A percentile compares a stretch with the other conserved stretches of the same genome.
Conservation (phyloP, 2,888 invertebrate species). For the Eupithecia tripunctaria region DNA sequence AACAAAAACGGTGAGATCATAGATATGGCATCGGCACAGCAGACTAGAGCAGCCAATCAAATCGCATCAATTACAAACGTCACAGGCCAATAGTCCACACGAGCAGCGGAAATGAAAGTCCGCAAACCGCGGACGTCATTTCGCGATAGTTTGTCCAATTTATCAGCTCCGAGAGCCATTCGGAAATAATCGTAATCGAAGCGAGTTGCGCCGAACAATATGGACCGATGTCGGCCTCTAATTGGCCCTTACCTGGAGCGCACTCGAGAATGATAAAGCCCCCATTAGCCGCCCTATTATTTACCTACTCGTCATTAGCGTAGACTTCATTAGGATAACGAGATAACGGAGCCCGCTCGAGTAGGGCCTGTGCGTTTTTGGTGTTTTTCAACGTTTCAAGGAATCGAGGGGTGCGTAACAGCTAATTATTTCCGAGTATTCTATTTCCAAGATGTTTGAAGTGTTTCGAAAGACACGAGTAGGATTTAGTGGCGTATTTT, state of each 20-base stretch:
- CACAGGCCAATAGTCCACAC: slow-evolving; percentile 50
- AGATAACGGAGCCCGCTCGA: slow-evolving; percentile 81
- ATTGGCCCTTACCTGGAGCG: slow-evolving; percentile 85
- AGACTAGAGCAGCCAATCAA: slow-evolving; percentile 10
- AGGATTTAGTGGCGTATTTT: slow-evolving; percentile 5
- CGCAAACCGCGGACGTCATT: slow-evolving; percentile 78
- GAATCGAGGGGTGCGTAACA: slow-evolving; percentile 60
- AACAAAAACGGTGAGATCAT: background rate
- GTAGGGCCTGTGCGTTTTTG: slow-evolving; percentile 71
- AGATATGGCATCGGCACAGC: slow-evolving; percentile 1
- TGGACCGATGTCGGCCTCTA: slow-evolving; percentile 83
- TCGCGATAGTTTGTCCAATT: slow-evolving; percentile 83
- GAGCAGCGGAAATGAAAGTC: slow-evolving; percentile 75
- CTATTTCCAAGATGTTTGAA: slow-evolving; percentile 43
- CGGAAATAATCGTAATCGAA: slow-evolving; percentile 83
- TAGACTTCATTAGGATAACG: slow-evolving; percentile 85
- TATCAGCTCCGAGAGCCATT: slow-evolving; percentile 80
- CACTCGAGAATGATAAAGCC: slow-evolving; percentile 85
- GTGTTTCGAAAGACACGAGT: slow-evolving; percentile 27
- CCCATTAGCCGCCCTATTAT: slow-evolving; percentile 85
- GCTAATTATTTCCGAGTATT: slow-evolving; percentile 71
- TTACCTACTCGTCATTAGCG: slow-evolving; percentile 85
- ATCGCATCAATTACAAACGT: slow-evolving; percentile 25
- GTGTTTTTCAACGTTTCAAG: slow-evolving; percentile 73
- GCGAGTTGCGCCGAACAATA: slow-evolving; percentile 82